Evolutionary conservation across 2,113 vertebrate species (phyloP).

Genomic region (Periophthalmus modestus): DNA sequence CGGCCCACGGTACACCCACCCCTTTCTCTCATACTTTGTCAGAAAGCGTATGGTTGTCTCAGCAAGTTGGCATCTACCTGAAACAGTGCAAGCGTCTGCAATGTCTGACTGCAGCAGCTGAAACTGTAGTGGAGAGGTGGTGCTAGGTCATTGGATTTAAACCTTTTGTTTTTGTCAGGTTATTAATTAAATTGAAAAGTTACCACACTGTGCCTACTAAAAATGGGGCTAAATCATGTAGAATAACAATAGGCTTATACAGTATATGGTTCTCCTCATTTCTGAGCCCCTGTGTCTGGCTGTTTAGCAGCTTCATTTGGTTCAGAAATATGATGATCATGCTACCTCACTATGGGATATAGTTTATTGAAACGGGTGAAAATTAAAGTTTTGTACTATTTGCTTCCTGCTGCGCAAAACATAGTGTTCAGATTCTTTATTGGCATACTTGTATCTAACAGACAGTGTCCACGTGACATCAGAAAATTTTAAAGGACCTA

Average conservation of each 20-base stretch:
- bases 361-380: neutral
- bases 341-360: neutral
- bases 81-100: conserved; percentile 46
- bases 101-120: conserved; percentile 48
- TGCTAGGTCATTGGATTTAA: neutral
- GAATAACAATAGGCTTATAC: too few relatives aligned
- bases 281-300: too few relatives aligned
- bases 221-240: too few relatives aligned
- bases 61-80: conserved; percentile 55
- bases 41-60: conserved; percentile 61
- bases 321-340: too few relatives aligned
- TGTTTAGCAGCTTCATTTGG: too few relatives aligned
- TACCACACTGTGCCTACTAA: neutral
- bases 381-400: too few relatives aligned
- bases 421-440: too few relatives aligned
- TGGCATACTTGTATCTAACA: too few relatives aligned
- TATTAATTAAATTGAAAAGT: neutral
- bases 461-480: too few relatives aligned
- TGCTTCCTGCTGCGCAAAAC: too few relatives aligned
- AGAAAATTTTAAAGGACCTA: too few relatives aligned
- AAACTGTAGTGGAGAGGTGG: conserved; percentile 1
- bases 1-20: neutral
- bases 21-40: conserved; percentile 23
- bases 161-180: neutral
- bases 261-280: neutral